Evolutionary conservation across 2,113 vertebrate genomes (phyloP), one percentile per base, ranked within the genome.

Genomic region (Planiliza haematocheilus): DNA sequence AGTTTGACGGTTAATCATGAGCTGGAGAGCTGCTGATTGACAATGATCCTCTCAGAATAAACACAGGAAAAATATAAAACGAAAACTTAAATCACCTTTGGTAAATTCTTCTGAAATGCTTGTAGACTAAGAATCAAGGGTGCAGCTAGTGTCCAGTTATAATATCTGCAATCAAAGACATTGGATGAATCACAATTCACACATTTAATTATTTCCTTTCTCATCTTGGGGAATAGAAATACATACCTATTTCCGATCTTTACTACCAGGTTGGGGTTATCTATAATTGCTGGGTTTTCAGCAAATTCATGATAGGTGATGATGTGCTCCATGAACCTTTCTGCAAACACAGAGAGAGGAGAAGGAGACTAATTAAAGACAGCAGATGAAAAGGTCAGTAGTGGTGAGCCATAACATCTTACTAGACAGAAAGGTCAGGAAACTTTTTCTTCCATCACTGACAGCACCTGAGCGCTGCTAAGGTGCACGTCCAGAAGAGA

Each of bases 21-120:
- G n/a, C 13, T 58, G 43, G 24, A 2, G 24, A 30, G 0, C 6
- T 18, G 12, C 11, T 4, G 37, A 7, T 46, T 45, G 7, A 63
- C 12, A 50, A 48, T n/a, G 11, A 51, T 42, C 10, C 21, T 14
- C 1, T 4, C 7, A 34, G 4, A 49, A n/a, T 45, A 16, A n/a
- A 43, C 1, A 41, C 5, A 10, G 41, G n/a, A 56, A 58, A 56
- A 11, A 21, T 9, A 3, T 12, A 52, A 37, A 17, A 3, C 0
- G 4, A 41, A 68, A 10, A 42, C 8, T 2, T 39, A 0, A 61
- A 14, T 70, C 91, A 98, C 97, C 95, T 99, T 97, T 36, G 98
- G 98, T 85, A 99, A 93, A 88, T 95, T 97, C 93, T 99, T 99
- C 92, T 99, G 97, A 92, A 99, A 99, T 48, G 97, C 97, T 81